These are phyloP conservation scores for Myotis yumanensis DNA, from an alignment of 2,113 vertebrate genomes.

Conservation along the genomic window DNA sequence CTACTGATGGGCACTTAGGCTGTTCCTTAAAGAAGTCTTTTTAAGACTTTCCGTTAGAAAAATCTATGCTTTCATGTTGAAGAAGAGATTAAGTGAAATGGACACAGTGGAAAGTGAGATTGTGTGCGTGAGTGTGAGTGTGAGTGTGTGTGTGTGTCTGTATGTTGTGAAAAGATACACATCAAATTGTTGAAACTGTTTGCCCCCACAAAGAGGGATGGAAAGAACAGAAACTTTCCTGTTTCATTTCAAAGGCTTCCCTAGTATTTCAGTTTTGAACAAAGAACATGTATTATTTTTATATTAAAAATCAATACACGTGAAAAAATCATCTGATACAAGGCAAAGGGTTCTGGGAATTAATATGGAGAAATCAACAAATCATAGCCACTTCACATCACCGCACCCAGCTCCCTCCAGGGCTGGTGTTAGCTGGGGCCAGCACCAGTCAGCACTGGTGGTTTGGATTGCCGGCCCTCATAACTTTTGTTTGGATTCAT, in stretches of 20 bases:
- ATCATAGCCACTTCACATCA: background rate
- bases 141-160: background rate
- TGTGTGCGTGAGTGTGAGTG: background rate
- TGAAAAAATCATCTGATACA: background rate
- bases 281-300: background rate
- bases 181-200: background rate
- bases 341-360: background rate
- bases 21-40: constrained; percentile 20
- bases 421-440: accelerated
- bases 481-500: background rate
- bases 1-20: background rate
- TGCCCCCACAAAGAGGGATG: background rate
- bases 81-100: background rate
- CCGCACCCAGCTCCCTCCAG: background rate
- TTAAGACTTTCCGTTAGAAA: constrained; percentile 35
- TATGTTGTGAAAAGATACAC: background rate
- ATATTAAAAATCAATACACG: background rate
- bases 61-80: background rate
- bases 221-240: background rate
- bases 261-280: background rate
- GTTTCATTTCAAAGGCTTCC: background rate
- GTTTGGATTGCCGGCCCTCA: background rate
- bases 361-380: background rate
- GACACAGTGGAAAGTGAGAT: background rate
- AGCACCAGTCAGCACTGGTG: background rate